Evolutionary conservation across 2,797 vertebrate species (phyloP), one percentile per base, ranked within the genome.

Genomic region (Premnoplex brunnescens): DNA sequence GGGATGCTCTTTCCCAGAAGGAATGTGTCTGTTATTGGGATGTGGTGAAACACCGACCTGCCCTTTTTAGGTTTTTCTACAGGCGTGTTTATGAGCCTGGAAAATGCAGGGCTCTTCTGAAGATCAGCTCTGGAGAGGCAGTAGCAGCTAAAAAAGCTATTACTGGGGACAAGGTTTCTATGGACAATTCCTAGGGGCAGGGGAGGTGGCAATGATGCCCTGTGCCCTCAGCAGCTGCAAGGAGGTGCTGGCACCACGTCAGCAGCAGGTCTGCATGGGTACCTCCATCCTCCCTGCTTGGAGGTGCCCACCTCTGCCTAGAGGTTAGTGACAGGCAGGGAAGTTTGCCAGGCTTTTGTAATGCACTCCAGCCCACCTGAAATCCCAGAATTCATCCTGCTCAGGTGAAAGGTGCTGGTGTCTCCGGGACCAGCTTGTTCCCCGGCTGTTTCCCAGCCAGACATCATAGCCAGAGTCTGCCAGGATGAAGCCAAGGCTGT

Each of bases 401-500:
- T 96, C 68, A 15, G 69, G 37, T 23, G 96, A 95, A n/a, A 98
- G 68, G 59, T 36, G 37, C 73, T 81, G 68, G 51, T 98, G 97
- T 74, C 95, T 97, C 36, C 2, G 89, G 49, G 97, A 97, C 66
- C 85, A 97, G 5, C 81, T 97, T 2, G 96, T 97, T 5, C 98
- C 97, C 20, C 97, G 71, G 72, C 60, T 98, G 75, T 97, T 98
- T 41, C 92, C 97, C 28, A 98, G 68, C 97, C 97, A 98, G 49
- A 98, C 96, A 0, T 98, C 97, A 0, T 97, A 98, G 62, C 97
- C 97, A 4, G 95, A 94, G 56, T 98, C 97, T 51, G 97, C 98
- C 22, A 98, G 91, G 5, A 98, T 94, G 80, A 98, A 98, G 66
- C 94, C 97, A 49, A 97, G 68, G 91, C 97, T 98, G 90, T 97